phyloP scores from a whole-genome alignment of 2,888 invertebrate genomes.

The Spatulosminthurus flaviceps region DNA sequence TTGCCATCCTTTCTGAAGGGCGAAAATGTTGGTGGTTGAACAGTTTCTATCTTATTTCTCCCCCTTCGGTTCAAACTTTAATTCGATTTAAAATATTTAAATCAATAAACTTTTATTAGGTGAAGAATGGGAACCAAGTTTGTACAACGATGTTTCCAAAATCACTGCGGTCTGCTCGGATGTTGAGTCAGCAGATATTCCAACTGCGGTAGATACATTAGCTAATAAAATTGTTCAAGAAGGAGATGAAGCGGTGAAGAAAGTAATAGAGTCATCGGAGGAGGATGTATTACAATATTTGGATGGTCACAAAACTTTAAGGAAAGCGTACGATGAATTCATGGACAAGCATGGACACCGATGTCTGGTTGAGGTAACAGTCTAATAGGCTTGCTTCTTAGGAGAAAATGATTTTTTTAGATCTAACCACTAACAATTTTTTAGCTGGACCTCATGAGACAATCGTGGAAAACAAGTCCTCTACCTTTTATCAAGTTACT shows the following conservation, averaged over 20 bases:
- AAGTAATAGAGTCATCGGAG: slow-evolving; percentile 61
- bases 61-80: no score
- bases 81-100: not conserved
- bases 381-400: not conserved
- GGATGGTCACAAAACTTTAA: slow-evolving; percentile 67
- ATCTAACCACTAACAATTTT: slow-evolving; percentile 54
- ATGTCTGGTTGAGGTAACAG: slow-evolving; percentile 67
- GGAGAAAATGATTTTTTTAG: not conserved
- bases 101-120: slow-evolving; percentile 10
- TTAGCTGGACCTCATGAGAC: slow-evolving; percentile 75
- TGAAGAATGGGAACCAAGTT: slow-evolving; percentile 73
- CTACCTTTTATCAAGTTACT: slow-evolving; percentile 73
- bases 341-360: slow-evolving; percentile 78
- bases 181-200: slow-evolving; percentile 81
- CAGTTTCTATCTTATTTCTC: not conserved
- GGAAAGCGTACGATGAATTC: slow-evolving; percentile 71
- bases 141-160: slow-evolving; percentile 76
- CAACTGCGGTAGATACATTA: slow-evolving; percentile 70
- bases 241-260: slow-evolving; percentile 61
- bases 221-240: slow-evolving; percentile 67
- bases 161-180: slow-evolving; percentile 75
- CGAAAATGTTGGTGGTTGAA: slow-evolving; percentile 62
- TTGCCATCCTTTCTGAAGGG: slow-evolving; percentile 64
- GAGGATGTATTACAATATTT: slow-evolving; percentile 70
- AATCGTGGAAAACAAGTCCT: slow-evolving; percentile 75